Percentiles rank a stretch among this genome's conserved stretches.
phyloP scores from a whole-genome alignment of 2,113 vertebrate genomes.

The Nannospalax galili region DNA sequence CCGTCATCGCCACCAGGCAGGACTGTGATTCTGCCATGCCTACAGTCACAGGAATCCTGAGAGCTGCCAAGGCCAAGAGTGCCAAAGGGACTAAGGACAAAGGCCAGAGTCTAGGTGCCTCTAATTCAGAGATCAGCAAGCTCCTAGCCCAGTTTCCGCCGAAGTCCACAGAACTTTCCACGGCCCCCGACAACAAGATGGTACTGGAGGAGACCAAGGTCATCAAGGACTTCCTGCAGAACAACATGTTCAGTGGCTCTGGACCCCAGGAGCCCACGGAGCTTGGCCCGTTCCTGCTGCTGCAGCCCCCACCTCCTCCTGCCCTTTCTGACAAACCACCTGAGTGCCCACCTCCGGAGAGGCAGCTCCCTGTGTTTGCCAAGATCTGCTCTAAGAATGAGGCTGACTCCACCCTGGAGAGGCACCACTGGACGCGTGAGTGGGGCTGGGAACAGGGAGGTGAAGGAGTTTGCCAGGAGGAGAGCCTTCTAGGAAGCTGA shows the following conservation, averaged over 20 bases:
- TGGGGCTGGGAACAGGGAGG: background rate
- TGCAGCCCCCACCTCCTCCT: background rate
- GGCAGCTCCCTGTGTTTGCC: constrained; percentile 77
- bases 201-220: constrained; percentile 57
- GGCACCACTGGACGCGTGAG: constrained; percentile 74
- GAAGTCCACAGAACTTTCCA: constrained; percentile 41
- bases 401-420: background rate
- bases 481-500: background rate
- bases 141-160: constrained; percentile 57
- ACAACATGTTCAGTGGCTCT: constrained; percentile 9
- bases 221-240: constrained; percentile 73
- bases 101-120: background rate
- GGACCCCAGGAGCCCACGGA: background rate
- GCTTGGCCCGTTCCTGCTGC: constrained; percentile 29
- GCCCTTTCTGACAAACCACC: background rate
- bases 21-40: constrained; percentile 73
- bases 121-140: constrained; percentile 68
- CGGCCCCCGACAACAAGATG: background rate
- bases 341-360: constrained; percentile 65
- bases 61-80: constrained; percentile 70
- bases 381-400: constrained; percentile 72
- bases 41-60: constrained; percentile 12
- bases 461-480: background rate
- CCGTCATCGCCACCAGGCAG: background rate
- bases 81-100: constrained; percentile 41